Percentiles rank a stretch among this genome's conserved stretches.
Evolutionary conservation across 2,113 vertebrate species (phyloP).

Genomic region (Chinchilla lanigera): DNA sequence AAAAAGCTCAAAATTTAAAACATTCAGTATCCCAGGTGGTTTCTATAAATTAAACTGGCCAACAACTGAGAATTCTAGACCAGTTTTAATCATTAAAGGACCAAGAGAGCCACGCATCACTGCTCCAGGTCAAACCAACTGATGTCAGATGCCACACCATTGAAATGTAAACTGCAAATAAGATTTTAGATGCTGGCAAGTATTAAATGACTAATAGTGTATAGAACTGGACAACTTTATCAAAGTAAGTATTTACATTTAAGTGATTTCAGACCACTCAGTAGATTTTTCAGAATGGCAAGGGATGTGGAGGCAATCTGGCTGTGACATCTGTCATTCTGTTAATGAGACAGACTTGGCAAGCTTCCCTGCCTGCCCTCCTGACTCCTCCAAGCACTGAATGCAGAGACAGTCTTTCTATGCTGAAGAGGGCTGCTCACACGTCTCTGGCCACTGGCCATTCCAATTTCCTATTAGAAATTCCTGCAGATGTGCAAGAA

Average conservation of each 20-base stretch:
- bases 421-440: neutral
- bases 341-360: conserved; percentile 64
- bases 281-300: conserved; percentile 36
- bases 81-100: neutral
- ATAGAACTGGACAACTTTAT: conserved; percentile 39
- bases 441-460: neutral
- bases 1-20: conserved; percentile 42
- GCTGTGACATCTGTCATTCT: conserved; percentile 52
- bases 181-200: neutral
- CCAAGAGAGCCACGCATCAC: neutral
- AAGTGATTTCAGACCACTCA: conserved; percentile 22
- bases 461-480: conserved; percentile 8
- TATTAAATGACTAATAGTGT: neutral
- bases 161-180: conserved; percentile 36
- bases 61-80: neutral
- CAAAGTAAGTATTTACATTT: neutral
- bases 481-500: neutral
- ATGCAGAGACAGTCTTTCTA: neutral
- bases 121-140: neutral
- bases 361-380: neutral
- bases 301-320: conserved; percentile 38
- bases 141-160: neutral
- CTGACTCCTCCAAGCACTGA: neutral
- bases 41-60: conserved; percentile 18
- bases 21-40: neutral